Percentiles rank a stretch among this genome's conserved stretches.
phyloP scores from a whole-genome alignment of 2,888 invertebrate genomes.

The Cheilosia urbana region DNA sequence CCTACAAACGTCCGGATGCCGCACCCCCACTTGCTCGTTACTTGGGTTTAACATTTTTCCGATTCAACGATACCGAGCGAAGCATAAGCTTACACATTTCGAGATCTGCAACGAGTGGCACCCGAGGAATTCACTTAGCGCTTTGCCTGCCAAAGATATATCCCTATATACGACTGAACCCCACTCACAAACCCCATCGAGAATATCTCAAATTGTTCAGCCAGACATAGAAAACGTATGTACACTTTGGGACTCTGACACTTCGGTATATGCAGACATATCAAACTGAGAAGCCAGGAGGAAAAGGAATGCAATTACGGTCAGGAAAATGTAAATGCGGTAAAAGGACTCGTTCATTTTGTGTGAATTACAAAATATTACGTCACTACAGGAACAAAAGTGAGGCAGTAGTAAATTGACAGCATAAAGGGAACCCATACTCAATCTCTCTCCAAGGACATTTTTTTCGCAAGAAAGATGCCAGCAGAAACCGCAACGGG shows the following conservation, averaged over 20 bases:
- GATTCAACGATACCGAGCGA: conserved; percentile 13
- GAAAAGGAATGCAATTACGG: conserved; percentile 57
- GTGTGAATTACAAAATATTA: conserved; percentile 11
- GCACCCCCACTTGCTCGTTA: not conserved
- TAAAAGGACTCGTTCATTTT: conserved; percentile 24
- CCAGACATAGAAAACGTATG: not conserved
- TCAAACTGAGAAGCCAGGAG: not conserved
- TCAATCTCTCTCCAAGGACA: not conserved
- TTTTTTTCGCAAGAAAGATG: not conserved
- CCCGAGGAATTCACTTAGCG: conserved; percentile 12
- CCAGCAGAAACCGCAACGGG: conserved; percentile 12
- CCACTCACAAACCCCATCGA: conserved; percentile 2
- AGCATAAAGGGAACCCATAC: not conserved
- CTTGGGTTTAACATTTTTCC: not conserved
- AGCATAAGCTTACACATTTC: conserved; percentile 24
- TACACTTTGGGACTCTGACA: not conserved
- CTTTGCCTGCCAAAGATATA: not conserved
- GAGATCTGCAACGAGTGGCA: conserved; percentile 6
- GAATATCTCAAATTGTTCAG: conserved; percentile 23
- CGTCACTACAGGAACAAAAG: conserved; percentile 16
- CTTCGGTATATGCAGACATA: no score
- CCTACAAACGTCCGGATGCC: not conserved
- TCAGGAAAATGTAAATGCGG: conserved; percentile 45
- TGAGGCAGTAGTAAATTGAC: not conserved
- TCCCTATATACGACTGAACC: conserved; percentile 19